Conservation (phyloP, 2,888 invertebrate genomes). For the Eurois occulta region DNA sequence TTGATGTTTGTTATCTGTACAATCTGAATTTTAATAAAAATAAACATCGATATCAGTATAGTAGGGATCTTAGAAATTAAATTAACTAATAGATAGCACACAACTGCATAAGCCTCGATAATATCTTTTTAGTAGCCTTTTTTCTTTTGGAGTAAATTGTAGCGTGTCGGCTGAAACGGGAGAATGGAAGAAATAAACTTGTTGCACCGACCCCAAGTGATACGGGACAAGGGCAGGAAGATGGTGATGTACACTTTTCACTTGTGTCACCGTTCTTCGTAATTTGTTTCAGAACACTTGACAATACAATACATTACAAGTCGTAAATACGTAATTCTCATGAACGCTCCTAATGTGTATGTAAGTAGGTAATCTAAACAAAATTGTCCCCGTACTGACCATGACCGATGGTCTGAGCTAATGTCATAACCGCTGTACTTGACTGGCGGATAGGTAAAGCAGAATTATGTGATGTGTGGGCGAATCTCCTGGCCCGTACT, state of each 20-base stretch:
- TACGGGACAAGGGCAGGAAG: neutral
- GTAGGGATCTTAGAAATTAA: constrained; percentile 6
- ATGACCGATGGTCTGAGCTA: constrained; percentile 11
- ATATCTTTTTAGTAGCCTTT: neutral
- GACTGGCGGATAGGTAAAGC: neutral
- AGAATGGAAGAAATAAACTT: neutral
- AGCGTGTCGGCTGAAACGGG: neutral
- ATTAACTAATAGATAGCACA: constrained; percentile 21
- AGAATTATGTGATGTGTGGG: constrained; percentile 20
- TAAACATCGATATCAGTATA: constrained; percentile 10
- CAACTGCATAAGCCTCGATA: constrained; percentile 5
- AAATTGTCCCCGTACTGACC: constrained; percentile 30
- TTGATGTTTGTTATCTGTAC: constrained; percentile 1
- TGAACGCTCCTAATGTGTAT: constrained; percentile 26
- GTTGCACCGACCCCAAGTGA: neutral
- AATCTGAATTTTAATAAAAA: constrained; percentile 2
- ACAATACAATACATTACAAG: constrained; percentile 5
- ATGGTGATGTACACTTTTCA: neutral
- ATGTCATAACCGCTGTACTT: constrained; percentile 21
- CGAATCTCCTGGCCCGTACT: neutral
- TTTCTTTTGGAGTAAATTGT: neutral
- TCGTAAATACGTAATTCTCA: constrained; percentile 24
- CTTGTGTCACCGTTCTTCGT: neutral
- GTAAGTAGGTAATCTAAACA: constrained; percentile 31
- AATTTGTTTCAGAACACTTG: neutral